Conservation (phyloP, 1,140 invertebrate species). For the Laodelphax striatellus region DNA sequence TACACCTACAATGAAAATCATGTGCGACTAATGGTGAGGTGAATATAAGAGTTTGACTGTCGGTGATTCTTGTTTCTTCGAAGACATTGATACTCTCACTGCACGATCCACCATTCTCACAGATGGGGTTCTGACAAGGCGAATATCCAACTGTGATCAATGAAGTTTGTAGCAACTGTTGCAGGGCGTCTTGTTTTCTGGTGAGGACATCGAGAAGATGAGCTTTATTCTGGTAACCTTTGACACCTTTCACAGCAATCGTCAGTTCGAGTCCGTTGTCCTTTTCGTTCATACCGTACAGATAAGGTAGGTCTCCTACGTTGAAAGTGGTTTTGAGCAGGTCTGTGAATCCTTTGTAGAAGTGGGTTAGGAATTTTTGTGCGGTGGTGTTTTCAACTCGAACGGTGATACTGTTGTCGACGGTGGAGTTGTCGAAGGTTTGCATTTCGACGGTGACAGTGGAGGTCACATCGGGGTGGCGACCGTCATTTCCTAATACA, state of each 20-base stretch:
- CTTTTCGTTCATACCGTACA: conserved; percentile 63
- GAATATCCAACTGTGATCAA: conserved; percentile 53
- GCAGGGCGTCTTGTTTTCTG: conserved; percentile 48
- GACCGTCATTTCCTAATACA: conserved; percentile 79
- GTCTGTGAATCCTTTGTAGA: conserved; percentile 61
- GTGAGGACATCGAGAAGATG: conserved; percentile 48
- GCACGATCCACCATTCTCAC: conserved; percentile 66
- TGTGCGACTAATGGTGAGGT: conserved; percentile 66
- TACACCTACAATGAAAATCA: conserved; percentile 67
- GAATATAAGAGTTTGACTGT: conserved; percentile 65
- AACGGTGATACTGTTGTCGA: conserved; percentile 71
- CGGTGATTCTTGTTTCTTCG: conserved; percentile 53
- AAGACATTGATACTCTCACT: conserved; percentile 56
- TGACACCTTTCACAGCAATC: conserved; percentile 43
- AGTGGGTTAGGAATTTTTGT: conserved; percentile 55
- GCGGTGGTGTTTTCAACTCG: conserved; percentile 60
- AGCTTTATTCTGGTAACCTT: conserved; percentile 44
- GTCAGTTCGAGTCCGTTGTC: conserved; percentile 54
- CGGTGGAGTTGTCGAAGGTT: conserved; percentile 63
- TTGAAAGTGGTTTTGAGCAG: conserved; percentile 50
- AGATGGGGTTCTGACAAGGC: conserved; percentile 53
- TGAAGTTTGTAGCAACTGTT: conserved; percentile 44
- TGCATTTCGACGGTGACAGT: conserved; percentile 72
- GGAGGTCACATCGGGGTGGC: conserved; percentile 70
- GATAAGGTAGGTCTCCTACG: conserved; percentile 46